A percentile compares a stretch with the other conserved stretches of the same genome.
phyloP scores from a whole-genome alignment of 2,797 vertebrate genomes.

The Gymnothorax reevesii region DNA sequence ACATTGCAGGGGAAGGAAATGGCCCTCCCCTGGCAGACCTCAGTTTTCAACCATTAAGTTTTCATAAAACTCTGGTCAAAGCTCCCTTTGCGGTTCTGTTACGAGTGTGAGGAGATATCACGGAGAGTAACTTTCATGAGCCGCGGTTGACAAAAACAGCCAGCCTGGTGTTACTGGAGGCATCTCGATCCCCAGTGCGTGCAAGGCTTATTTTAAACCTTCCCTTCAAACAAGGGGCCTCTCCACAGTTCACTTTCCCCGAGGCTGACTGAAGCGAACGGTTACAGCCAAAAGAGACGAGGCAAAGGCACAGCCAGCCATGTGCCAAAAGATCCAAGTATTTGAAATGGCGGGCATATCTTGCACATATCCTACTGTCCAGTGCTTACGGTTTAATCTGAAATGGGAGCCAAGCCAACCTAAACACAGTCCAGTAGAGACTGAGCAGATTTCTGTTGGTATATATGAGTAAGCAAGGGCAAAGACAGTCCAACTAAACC shows the following conservation, averaged over 20 bases:
- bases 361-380: slow-evolving; percentile 14
- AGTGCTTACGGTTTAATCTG: slow-evolving; percentile 29
- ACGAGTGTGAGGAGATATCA: slow-evolving; percentile 46
- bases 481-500: slow-evolving; percentile 41
- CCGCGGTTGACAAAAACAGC: slow-evolving; percentile 50
- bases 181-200: neutral
- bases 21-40: slow-evolving; percentile 52
- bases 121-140: slow-evolving; percentile 33
- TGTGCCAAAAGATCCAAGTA: slow-evolving; percentile 17
- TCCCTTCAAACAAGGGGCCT: slow-evolving; percentile 23
- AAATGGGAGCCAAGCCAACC: slow-evolving; percentile 37
- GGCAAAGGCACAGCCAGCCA: slow-evolving; percentile 20
- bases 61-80: slow-evolving; percentile 47
- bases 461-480: slow-evolving; percentile 39
- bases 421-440: slow-evolving; percentile 42
- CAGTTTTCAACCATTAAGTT: slow-evolving; percentile 45
- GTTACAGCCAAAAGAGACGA: slow-evolving; percentile 42
- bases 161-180: slow-evolving; percentile 23
- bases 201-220: slow-evolving; percentile 18
- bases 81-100: slow-evolving; percentile 49
- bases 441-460: slow-evolving; percentile 42
- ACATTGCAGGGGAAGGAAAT: slow-evolving; percentile 33
- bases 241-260: slow-evolving; percentile 24
- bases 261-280: slow-evolving; percentile 45
- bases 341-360: neutral